Percentiles rank a stretch among this genome's conserved stretches.
Evolutionary conservation across 2,113 vertebrate genomes (phyloP).

Genomic region (Hippocampus barbouri): DNA sequence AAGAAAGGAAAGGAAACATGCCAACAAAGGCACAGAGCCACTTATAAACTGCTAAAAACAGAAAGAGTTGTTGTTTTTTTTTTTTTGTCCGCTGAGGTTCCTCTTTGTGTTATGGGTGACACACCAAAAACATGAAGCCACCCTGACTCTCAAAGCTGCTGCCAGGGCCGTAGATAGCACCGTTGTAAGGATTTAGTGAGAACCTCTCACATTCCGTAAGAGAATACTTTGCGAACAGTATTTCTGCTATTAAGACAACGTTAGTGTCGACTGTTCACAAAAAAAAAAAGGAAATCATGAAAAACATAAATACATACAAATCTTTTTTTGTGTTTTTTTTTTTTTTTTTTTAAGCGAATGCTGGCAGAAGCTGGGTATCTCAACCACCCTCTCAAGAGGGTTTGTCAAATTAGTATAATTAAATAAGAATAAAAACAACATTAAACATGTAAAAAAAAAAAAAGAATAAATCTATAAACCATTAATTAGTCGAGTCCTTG

Average conservation of each 20-base stretch:
- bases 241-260: constrained; percentile 83
- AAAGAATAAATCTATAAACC: constrained; percentile 13
- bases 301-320: constrained; percentile 71
- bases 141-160: constrained; percentile 72
- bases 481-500: constrained; percentile 87
- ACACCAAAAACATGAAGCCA: constrained; percentile 76
- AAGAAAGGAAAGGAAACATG: constrained; percentile 30
- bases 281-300: constrained; percentile 28
- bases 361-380: constrained; percentile 81
- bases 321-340: constrained; percentile 59
- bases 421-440: constrained; percentile 59
- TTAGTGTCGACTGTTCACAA: constrained; percentile 74
- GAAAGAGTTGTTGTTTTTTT: constrained; percentile 37
- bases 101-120: constrained; percentile 66
- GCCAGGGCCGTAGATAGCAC: constrained; percentile 73
- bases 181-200: constrained; percentile 66
- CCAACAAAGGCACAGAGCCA: constrained; percentile 57
- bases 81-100: constrained; percentile 90
- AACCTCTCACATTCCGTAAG: constrained; percentile 61
- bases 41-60: constrained; percentile 52
- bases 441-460: constrained; percentile 17
- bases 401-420: constrained; percentile 69
- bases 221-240: constrained; percentile 76
- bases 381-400: constrained; percentile 72
- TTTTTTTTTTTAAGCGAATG: constrained; percentile 67